Base-by-base conservation (phyloP, 1,140 invertebrate genomes). In the Drosophila micromelanica region DNA sequence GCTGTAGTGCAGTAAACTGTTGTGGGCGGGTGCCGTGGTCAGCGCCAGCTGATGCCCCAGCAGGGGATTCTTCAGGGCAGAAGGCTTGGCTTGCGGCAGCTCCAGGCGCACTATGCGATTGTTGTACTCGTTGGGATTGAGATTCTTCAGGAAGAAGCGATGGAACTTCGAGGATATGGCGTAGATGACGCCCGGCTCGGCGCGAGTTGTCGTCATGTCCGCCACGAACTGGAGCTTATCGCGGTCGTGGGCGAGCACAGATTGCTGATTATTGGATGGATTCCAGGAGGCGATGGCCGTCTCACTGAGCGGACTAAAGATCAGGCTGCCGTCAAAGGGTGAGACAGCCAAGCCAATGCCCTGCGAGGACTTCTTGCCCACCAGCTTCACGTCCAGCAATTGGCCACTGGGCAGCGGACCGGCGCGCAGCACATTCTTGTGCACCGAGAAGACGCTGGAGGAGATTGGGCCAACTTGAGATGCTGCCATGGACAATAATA, bases 301-400 rank as follows among this genome's bases (percentile, higher is more conserved):
- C 92, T 97, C 96, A 0, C 94, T 94, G 7, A 96, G 90, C 0
- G 96, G 96, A 42, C 95, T 94, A 81, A 97, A 97, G 43, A 95
- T 93, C 17, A 97, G 93, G 7, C 94, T 94, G 45, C 96, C 95
- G 64, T 96, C 95, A 1, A 92, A 92, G 1, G 94, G 94, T 71
- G 96, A 95, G 0, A 96, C 93, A 0, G 95, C 93, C 9, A 97
- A 73, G 1, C 95, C 95, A 1, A 97, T 93, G 13, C 96, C 96
- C 91, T 97, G 96, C 3, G 96, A 97, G 0, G 96, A 96, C 91
- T 97, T 97, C 69, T 94, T 95, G 1, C 96, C 96, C 2, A 96
- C 95, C 35, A 97, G 91, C 38, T 94, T 94, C 0, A 97, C 95
- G 0, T 96, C 95, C 43, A 97, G 86, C 67, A 95, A 94, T 64